Conservation (phyloP, 2,888 invertebrate genomes). For the Cheilosia vernalis region DNA sequence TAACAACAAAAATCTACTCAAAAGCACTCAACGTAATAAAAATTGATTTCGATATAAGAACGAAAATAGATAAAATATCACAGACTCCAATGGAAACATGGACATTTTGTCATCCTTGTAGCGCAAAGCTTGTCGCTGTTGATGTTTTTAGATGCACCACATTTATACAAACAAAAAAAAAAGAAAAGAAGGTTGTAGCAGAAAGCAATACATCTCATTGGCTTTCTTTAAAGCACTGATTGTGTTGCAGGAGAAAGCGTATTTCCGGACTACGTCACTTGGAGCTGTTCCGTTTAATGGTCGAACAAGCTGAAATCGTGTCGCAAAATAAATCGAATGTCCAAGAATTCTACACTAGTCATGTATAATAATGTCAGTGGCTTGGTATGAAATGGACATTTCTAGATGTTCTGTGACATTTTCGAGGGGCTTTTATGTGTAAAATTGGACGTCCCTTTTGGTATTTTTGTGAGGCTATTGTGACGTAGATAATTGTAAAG, state of each 20-base stretch:
- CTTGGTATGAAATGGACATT: too few species aligned
- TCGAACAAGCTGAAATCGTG: constrained; percentile 3
- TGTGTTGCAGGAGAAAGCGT: constrained; percentile 11
- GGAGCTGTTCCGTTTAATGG: constrained; percentile 20
- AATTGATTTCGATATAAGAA: constrained; percentile 61
- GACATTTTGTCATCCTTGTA: constrained; percentile 37
- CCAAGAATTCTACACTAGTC: constrained; percentile 5
- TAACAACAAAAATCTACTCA: constrained; percentile 54
- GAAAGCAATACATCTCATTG: constrained; percentile 21
- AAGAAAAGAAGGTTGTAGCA: neutral
- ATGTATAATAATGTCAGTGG: neutral
- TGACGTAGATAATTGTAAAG: too few species aligned
- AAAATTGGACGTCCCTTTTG: too few species aligned
- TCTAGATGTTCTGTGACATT: too few species aligned
- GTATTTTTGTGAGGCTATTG: too few species aligned
- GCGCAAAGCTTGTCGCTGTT: constrained; percentile 17
- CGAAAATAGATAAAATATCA: constrained; percentile 16
- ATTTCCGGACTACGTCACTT: constrained; percentile 31
- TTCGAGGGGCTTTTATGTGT: too few species aligned
- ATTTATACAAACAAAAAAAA: neutral
- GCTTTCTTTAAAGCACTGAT: constrained; percentile 17
- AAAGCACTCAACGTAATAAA: constrained; percentile 71
- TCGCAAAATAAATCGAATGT: constrained; percentile 21
- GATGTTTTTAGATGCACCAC: constrained; percentile 40
- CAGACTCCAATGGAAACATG: constrained; percentile 37